Evolutionary conservation across 2,797 vertebrate species (phyloP).

Genomic region (Kryptopterus vitreolus): DNA sequence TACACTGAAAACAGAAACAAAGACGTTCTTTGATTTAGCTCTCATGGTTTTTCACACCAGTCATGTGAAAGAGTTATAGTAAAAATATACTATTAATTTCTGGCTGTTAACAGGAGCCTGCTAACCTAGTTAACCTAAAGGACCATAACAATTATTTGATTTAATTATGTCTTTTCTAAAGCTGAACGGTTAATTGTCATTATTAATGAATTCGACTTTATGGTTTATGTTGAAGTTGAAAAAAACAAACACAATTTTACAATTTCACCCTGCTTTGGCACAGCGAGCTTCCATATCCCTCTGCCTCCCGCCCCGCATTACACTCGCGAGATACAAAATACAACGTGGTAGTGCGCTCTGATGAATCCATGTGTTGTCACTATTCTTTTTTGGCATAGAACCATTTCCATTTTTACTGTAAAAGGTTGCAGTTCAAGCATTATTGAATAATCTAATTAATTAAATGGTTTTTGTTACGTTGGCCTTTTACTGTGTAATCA

Average conservation of each 20-base stretch:
- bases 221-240: no score
- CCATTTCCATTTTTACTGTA: neutral
- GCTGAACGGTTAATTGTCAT: no score
- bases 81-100: neutral
- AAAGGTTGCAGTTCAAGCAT: neutral
- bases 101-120: neutral
- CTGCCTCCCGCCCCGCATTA: no score
- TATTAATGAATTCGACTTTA: no score
- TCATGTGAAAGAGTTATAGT: neutral
- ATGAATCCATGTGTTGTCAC: neutral
- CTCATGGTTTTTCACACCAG: neutral
- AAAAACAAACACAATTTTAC: no score
- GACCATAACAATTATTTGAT: no score
- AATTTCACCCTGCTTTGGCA: no score
- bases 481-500: neutral
- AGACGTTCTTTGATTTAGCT: neutral
- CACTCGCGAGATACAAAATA: no score
- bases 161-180: no score
- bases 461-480: neutral
- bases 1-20: neutral
- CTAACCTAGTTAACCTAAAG: no score
- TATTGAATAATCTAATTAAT: neutral
- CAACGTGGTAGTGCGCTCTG: no score
- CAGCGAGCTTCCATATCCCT: no score
- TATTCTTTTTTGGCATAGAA: neutral